These are phyloP conservation scores for Noctua janthina DNA, from an alignment of 2,888 invertebrate genomes.

Conservation along the genomic window DNA sequence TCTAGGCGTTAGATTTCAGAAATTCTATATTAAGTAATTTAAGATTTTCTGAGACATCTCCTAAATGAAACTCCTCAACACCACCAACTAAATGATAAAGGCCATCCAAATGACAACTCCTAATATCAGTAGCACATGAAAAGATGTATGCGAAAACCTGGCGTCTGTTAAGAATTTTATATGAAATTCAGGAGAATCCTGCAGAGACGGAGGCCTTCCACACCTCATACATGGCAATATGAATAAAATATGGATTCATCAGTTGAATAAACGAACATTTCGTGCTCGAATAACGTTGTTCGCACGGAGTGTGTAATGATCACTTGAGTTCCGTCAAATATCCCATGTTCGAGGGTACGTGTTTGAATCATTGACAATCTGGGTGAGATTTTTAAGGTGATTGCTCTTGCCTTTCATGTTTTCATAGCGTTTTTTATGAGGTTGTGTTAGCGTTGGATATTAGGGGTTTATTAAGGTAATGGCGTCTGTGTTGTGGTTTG, in stretches of 20 bases:
- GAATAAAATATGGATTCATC: conserved; percentile 88
- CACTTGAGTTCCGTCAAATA: conserved; percentile 73
- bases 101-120: conserved; percentile 58
- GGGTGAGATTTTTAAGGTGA: conserved; percentile 42
- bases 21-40: not conserved
- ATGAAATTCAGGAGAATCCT: conserved; percentile 70
- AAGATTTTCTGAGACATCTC: not conserved
- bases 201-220: conserved; percentile 68
- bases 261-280: conserved; percentile 84
- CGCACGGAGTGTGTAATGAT: conserved; percentile 75
- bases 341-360: conserved; percentile 55
- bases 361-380: conserved; percentile 56
- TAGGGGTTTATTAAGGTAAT: conserved; percentile 11
- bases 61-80: not conserved
- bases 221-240: conserved; percentile 80
- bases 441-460: conserved; percentile 21
- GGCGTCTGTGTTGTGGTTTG: not conserved
- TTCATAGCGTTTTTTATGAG: conserved; percentile 33
- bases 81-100: conserved; percentile 38
- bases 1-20: not conserved
- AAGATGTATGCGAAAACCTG: conserved; percentile 70
- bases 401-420: conserved; percentile 40
- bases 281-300: conserved; percentile 77
- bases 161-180: conserved; percentile 72
- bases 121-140: conserved; percentile 63